Conservation (phyloP, 1,140 invertebrate species). For the Gryon sp. region DNA sequence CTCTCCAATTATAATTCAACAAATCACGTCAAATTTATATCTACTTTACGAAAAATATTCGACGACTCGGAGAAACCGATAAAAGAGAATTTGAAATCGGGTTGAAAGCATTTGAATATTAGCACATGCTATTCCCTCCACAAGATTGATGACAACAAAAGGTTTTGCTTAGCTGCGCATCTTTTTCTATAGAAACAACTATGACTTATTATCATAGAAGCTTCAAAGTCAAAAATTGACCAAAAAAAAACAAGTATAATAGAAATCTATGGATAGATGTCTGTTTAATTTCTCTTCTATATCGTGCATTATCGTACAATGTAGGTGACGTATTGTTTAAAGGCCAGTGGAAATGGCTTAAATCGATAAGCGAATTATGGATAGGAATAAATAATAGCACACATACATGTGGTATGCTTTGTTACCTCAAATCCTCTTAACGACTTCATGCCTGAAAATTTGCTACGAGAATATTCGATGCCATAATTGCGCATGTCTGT, state of each 20-base stretch:
- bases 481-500: not conserved
- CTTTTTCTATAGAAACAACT: no score
- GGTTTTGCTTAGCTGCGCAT: no score
- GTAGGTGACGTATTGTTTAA: slow-evolving; percentile 37
- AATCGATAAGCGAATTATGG: slow-evolving; percentile 34
- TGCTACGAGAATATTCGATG: not conserved
- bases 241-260: no score
- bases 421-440: slow-evolving; percentile 30
- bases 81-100: slow-evolving; percentile 3
- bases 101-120: not conserved
- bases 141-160: slow-evolving; percentile 26
- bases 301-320: slow-evolving; percentile 25
- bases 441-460: slow-evolving; percentile 3
- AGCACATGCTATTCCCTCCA: no score
- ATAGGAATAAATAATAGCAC: slow-evolving; percentile 18
- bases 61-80: not conserved
- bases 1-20: slow-evolving; percentile 16
- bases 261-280: no score
- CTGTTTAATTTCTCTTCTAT: slow-evolving; percentile 20
- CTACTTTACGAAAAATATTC: not conserved
- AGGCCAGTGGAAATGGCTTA: slow-evolving; percentile 4
- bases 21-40: slow-evolving; percentile 16
- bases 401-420: not conserved
- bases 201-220: no score
- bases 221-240: no score